Percentiles rank a stretch among this genome's conserved stretches.
Conservation (phyloP, 1,140 invertebrate species). For the Drosophila auraria region DNA sequence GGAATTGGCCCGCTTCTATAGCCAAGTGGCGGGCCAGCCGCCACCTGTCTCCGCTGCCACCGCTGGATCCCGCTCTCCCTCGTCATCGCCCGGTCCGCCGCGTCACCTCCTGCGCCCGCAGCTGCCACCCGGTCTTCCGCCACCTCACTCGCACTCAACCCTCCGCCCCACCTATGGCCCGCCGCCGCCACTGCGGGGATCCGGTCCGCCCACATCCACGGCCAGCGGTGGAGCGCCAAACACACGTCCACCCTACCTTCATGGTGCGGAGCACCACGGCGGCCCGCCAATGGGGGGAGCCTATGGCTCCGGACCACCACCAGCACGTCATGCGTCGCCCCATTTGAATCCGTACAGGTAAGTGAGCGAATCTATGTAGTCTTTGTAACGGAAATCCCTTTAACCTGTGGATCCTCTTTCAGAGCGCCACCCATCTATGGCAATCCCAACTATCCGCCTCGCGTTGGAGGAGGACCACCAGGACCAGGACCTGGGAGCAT, state of each 20-base stretch:
- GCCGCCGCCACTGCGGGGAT: constrained; percentile 73
- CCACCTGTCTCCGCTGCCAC: constrained; percentile 17
- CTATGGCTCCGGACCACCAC: constrained; percentile 70
- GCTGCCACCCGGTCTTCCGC: constrained; percentile 55
- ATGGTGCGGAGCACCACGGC: constrained; percentile 68
- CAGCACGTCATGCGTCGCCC: constrained; percentile 72
- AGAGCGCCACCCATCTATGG: constrained; percentile 75
- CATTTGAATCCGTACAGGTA: constrained; percentile 81
- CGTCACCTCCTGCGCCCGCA: constrained; percentile 54
- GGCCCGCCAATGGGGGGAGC: constrained; percentile 45
- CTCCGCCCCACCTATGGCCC: constrained; percentile 79
- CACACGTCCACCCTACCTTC: constrained; percentile 59
- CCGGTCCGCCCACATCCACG: constrained; percentile 48
- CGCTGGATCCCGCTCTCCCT: constrained; percentile 43
- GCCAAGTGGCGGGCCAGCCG: constrained; percentile 45
- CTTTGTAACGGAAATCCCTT: fast-evolving
- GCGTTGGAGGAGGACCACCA: constrained; percentile 48
- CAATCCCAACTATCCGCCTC: constrained; percentile 75
- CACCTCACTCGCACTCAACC: constrained; percentile 62
- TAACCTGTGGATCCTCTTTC: background rate
- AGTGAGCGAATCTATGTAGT: background rate
- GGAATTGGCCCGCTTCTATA: constrained; percentile 68
- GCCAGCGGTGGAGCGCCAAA: constrained; percentile 29
- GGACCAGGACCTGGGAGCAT: constrained; percentile 52
- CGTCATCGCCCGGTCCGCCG: constrained; percentile 41